phyloP scores from a whole-genome alignment of 2,113 vertebrate species.

The Pholis gunnellus region DNA sequence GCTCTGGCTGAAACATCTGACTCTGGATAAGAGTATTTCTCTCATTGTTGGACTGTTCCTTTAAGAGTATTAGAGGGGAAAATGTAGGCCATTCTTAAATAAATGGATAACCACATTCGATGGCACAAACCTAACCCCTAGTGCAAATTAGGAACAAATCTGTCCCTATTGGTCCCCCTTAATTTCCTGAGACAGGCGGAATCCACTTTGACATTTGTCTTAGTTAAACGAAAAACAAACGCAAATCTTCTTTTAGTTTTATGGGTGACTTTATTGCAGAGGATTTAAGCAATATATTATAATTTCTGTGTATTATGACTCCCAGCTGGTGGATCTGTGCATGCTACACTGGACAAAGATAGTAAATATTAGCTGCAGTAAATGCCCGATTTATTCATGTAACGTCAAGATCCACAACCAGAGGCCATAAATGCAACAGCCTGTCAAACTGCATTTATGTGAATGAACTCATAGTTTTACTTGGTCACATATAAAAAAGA shows the following conservation, averaged over 20 bases:
- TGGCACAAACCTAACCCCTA: slow-evolving; percentile 12
- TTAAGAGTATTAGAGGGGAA: background rate
- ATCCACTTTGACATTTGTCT: slow-evolving; percentile 26
- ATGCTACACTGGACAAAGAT: slow-evolving; percentile 67
- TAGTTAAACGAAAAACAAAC: slow-evolving; percentile 1
- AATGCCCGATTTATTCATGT: slow-evolving; percentile 76
- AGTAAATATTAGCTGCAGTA: slow-evolving; percentile 66
- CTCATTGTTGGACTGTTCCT: background rate
- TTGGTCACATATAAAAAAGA: slow-evolving; percentile 24
- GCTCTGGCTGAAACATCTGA: background rate
- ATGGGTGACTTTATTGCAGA: slow-evolving; percentile 17
- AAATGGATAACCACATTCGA: slow-evolving; percentile 26
- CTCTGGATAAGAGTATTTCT: background rate
- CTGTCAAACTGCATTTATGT: slow-evolving; percentile 72
- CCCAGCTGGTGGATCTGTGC: slow-evolving; percentile 65
- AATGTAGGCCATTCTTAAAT: slow-evolving; percentile 37
- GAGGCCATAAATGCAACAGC: slow-evolving; percentile 67
- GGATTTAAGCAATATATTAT: slow-evolving; percentile 57
- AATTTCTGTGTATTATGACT: slow-evolving; percentile 61
- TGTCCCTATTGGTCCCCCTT: slow-evolving; percentile 1
- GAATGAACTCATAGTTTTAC: slow-evolving; percentile 67
- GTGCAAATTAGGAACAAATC: slow-evolving; percentile 32
- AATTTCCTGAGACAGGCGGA: slow-evolving; percentile 8
- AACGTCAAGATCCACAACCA: slow-evolving; percentile 59
- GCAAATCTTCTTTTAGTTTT: slow-evolving; percentile 13